A percentile compares a stretch with the other conserved stretches of the same genome.
Evolutionary conservation across 2,797 vertebrate genomes (phyloP).

Genomic region (Peromyscus attwateri): DNA sequence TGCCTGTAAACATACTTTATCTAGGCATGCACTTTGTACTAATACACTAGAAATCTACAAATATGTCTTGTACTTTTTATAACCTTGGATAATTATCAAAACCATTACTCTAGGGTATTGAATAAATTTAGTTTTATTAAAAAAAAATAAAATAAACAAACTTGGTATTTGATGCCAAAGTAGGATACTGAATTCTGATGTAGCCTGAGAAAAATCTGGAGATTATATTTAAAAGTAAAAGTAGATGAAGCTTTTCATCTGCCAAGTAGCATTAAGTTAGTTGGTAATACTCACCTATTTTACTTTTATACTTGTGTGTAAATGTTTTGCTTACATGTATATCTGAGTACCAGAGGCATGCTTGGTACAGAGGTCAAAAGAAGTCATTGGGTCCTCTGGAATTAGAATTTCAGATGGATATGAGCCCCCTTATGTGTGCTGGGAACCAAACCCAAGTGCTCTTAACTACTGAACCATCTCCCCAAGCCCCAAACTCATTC

Average conservation of each 20-base stretch:
- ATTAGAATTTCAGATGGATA: neutral
- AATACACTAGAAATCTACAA: constrained; percentile 92
- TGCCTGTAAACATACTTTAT: constrained; percentile 90
- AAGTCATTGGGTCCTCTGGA: neutral
- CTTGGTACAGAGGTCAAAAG: neutral
- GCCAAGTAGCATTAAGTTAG: too few species aligned
- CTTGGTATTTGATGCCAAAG: too few species aligned
- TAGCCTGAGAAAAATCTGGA: neutral
- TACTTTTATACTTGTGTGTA: neutral
- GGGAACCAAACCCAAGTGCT: neutral
- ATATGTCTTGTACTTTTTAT: constrained; percentile 98
- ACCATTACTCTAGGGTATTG: constrained; percentile 88
- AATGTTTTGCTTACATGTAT: too few species aligned
- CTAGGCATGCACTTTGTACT: constrained; percentile 98
- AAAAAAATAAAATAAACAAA: constrained; percentile 82
- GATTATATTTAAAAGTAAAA: neutral
- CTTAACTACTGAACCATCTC: neutral
- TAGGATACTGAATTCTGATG: too few species aligned
- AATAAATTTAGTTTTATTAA: constrained; percentile 91
- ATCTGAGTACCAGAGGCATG: too few species aligned
- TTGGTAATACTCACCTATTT: neutral
- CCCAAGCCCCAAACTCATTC: neutral
- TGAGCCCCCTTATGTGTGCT: neutral
- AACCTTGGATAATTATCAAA: constrained; percentile 91
- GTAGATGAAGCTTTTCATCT: neutral